Evolutionary conservation across 2,888 invertebrate genomes (phyloP).

Genomic region (Apodemia hepburni): DNA sequence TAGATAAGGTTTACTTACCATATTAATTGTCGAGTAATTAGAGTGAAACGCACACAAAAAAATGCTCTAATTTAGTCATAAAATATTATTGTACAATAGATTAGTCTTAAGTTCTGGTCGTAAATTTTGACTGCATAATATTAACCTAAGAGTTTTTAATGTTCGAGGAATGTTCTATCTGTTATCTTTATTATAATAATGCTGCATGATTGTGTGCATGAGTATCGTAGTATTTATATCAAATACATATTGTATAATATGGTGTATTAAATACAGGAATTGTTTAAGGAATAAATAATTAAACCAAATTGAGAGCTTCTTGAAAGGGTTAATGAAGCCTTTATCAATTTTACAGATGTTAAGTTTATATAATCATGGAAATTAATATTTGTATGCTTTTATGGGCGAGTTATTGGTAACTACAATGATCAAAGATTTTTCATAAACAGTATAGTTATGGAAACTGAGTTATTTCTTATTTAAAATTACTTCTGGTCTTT

Average conservation of each 20-base stretch:
- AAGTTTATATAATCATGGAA: no score
- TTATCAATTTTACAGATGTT: no score
- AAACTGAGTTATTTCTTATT: no score
- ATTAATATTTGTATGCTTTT: no score
- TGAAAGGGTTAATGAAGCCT: no score
- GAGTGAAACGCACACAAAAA: constrained; percentile 60
- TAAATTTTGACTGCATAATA: constrained; percentile 20
- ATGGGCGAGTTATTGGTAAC: no score
- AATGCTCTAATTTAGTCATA: constrained; percentile 56
- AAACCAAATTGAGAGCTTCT: neutral
- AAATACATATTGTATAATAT: constrained; percentile 20
- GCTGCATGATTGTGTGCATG: constrained; percentile 49
- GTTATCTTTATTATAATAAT: constrained; percentile 22
- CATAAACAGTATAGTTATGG: no score
- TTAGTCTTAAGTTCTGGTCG: constrained; percentile 5
- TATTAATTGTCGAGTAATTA: constrained; percentile 23
- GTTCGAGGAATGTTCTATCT: constrained; percentile 20
- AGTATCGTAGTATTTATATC: constrained; percentile 35
- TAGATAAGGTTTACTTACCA: neutral
- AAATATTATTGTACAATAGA: constrained; percentile 23
- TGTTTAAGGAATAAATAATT: neutral
- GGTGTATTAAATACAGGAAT: constrained; percentile 18
- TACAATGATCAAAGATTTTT: no score
- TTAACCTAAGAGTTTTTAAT: constrained; percentile 24
- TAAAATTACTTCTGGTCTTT: no score